A percentile compares a stretch with the other conserved stretches of the same genome.
Conservation (phyloP, 1,140 invertebrate genomes). For the Paralvinella palmiformis region DNA sequence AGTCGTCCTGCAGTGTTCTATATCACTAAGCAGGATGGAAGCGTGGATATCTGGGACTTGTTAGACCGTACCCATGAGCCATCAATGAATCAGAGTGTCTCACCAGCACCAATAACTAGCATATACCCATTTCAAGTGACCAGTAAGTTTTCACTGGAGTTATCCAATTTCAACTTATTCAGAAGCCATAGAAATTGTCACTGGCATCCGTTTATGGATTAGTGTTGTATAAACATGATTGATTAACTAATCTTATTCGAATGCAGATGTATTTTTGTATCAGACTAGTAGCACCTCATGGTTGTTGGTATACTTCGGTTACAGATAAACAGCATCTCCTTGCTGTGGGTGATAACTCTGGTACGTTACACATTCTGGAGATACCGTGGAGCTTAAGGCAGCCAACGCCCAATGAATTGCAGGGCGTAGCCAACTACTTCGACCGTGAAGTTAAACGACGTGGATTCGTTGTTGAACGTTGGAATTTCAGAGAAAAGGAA, state of each 20-base stretch:
- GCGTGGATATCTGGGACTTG: slow-evolving; percentile 53
- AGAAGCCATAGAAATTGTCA: too few species aligned
- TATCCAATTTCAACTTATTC: too few species aligned
- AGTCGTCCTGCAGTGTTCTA: slow-evolving; percentile 51
- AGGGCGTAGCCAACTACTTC: slow-evolving; percentile 41
- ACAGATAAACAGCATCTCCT: slow-evolving; percentile 46
- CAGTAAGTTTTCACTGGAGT: too few species aligned
- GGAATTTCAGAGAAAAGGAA: slow-evolving; percentile 48
- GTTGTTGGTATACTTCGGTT: too few species aligned
- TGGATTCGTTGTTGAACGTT: slow-evolving; percentile 42
- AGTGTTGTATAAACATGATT: too few species aligned
- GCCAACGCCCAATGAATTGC: slow-evolving; percentile 42
- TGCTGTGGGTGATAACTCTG: slow-evolving; percentile 47
- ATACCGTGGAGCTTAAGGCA: slow-evolving; percentile 47
- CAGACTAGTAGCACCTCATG: too few species aligned
- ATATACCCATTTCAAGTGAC: slow-evolving; percentile 43
- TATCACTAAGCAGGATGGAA: slow-evolving; percentile 50
- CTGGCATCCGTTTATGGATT: too few species aligned
- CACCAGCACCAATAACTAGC: slow-evolving; percentile 36
- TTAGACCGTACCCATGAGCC: slow-evolving; percentile 52
- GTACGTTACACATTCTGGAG: slow-evolving; percentile 50
- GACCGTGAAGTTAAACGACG: slow-evolving; percentile 47
- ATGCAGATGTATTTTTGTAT: too few species aligned
- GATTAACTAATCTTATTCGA: too few species aligned
- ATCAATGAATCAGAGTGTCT: slow-evolving; percentile 46